Base-by-base conservation (phyloP, 2,797 vertebrate genomes). In the Acanthornis magna region DNA sequence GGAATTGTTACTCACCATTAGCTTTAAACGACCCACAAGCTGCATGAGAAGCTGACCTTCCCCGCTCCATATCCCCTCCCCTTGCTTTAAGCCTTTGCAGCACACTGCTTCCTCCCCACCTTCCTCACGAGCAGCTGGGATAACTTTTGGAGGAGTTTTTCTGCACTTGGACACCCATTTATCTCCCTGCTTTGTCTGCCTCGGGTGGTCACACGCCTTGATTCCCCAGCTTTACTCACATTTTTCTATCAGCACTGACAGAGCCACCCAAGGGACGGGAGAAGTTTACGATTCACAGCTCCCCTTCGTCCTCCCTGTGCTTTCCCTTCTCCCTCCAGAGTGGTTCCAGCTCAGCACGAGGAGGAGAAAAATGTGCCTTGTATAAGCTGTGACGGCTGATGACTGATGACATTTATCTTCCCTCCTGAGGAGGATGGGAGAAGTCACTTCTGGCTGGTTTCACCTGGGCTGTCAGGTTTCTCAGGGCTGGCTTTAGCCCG, bases 361-460 rank as follows among this genome's bases (percentile, higher is more conserved):
- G 43, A 40, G 82, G 66, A 95, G 85, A 96, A 93, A 95, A 92
- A 91, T 78, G 90, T 78, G 76, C 84, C 83, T 72, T 7, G 72
- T 65, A 38, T 13, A 27, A 91, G 78, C 85, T 3, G 22, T 81
- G 92, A 94, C 4, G 0, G 86, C 81, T 96, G 96, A 96, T 91
- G 90, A 95, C 88, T 95, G 96, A 61, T 85, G 96, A 85, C 97
- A 97, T 97, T 96, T 95, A 95, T 96, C 91, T 96, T 97, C 79
- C 47, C 70, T 84, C 79, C 82, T 1, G 34, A 93, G 87, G 88
- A 94, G 83, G 82, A 81, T 0, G 11, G 89, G 57, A 88, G 85
- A 71, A 95, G 88, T 94, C 92, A 82, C 93, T 95, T 79, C 81
- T 88, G 93, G 81, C 93, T 95, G 93, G 48, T 84, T 92, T 96